Evolutionary conservation across 2,888 invertebrate species (phyloP).

Genomic region (Nomada flava): DNA sequence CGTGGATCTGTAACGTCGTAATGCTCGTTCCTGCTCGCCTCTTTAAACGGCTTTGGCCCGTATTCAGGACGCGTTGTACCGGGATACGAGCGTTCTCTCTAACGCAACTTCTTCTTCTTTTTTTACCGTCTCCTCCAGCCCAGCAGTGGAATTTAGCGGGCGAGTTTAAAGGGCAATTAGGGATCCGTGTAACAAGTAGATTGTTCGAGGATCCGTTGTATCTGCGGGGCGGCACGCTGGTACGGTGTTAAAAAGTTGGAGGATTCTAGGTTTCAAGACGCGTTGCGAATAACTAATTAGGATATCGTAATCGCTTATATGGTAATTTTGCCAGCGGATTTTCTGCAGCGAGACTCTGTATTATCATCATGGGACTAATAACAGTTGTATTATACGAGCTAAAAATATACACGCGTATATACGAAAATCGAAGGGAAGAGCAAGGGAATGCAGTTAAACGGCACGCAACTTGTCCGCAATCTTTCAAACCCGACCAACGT

Average conservation of each 20-base stretch:
- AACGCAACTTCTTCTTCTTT: slow-evolving; percentile 6
- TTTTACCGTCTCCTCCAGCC: not conserved
- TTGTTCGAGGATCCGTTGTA: not conserved
- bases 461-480: not conserved
- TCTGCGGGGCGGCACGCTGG: not conserved
- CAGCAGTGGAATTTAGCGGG: not conserved
- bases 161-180: slow-evolving; percentile 35
- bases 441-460: not conserved
- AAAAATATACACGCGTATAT: no score
- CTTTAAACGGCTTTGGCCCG: slow-evolving; percentile 61
- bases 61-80: slow-evolving; percentile 52
- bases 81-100: not conserved
- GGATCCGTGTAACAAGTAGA: slow-evolving; percentile 26
- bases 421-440: no score
- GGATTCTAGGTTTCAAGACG: not conserved
- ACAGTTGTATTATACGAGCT: no score
- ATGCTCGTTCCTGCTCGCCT: slow-evolving; percentile 29
- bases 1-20: slow-evolving; percentile 58
- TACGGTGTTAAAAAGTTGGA: not conserved
- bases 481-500: not conserved
- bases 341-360: no score
- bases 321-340: no score
- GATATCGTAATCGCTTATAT: no score
- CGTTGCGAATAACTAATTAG: not conserved
- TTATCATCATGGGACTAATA: no score